Evolutionary conservation across 2,797 vertebrate genomes (phyloP).

Genomic region (Enteromius viviparus): DNA sequence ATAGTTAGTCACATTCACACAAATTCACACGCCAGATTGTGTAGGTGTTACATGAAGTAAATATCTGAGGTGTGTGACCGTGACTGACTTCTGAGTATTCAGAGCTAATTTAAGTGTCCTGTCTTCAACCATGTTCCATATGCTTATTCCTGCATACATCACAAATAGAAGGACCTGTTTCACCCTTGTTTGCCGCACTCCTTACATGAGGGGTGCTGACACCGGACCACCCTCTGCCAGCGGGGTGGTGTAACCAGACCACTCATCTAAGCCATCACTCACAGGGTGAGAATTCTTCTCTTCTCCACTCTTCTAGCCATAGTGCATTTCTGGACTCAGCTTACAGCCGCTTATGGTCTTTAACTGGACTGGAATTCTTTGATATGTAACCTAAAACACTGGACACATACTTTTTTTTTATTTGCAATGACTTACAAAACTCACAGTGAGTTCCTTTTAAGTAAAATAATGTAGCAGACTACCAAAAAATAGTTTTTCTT

Average conservation of each 20-base stretch:
- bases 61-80: neutral
- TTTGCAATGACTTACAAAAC: constrained; percentile 37
- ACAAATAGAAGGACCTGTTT: constrained; percentile 6
- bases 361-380: neutral
- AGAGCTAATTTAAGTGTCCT: constrained; percentile 46
- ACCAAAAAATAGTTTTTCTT: neutral
- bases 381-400: constrained; percentile 50
- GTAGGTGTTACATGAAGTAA: neutral
- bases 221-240: constrained; percentile 35
- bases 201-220: constrained; percentile 42
- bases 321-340: constrained; percentile 20
- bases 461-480: neutral
- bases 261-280: constrained; percentile 43
- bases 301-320: neutral
- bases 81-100: neutral
- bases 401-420: neutral
- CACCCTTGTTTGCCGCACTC: neutral
- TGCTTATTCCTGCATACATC: constrained; percentile 32
- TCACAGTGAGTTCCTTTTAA: constrained; percentile 4
- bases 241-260: constrained; percentile 35
- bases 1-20: neutral
- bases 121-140: constrained; percentile 25
- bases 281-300: constrained; percentile 38
- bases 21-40: neutral
- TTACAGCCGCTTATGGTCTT: constrained; percentile 25